Base-by-base conservation (phyloP, 2,888 invertebrate species). In the Drosophila diplacantha region DNA sequence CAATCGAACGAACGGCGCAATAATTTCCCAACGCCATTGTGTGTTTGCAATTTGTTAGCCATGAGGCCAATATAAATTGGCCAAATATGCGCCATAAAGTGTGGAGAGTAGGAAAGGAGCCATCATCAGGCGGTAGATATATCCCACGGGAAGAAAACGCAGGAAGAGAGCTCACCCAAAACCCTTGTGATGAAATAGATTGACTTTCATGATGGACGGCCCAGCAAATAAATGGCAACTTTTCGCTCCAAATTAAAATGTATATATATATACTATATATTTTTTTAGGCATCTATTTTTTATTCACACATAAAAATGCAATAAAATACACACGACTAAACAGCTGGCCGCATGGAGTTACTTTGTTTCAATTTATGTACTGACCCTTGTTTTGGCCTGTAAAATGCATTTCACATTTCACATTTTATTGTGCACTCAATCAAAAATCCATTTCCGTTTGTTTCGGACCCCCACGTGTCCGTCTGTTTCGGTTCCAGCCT, bases 401-500 rank as follows among this genome's bases (percentile, higher is more conserved):
- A 69, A 81, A 78, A 77, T 77, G 81, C 82, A 82, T 82, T 80
- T 82, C 73, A 75, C 82, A 82, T 82, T 80, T 82, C 73, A 75
- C 81, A 80, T 80, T 82, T 80, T 80, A 80, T 82, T 80, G 79
- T 81, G 79, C 79, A 82, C 79, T 80, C 79, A 80, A 80, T 80
- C 81, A 80, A 80, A 80, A 80, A 80, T 80, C 79, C 79, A 80
- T 80, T 80, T 82, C 79, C 79, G 81, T 75, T 76, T 79, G 77
- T 74, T 74, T 55, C 62, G 49, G 46, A 57, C 41, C 47, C 41
- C 24, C 52, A 71, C 72, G 61, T 76, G 60, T 65, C 54, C 18
- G 18, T 44, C 44, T 29, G 44, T 44, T 18, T 14, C 54, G 18
- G 54, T 12, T 54, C 26, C 54, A 50, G 69, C 39, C 71, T 57